Base-by-base conservation (phyloP, 2,113 vertebrate species). In the Alligator mississippiensis region DNA sequence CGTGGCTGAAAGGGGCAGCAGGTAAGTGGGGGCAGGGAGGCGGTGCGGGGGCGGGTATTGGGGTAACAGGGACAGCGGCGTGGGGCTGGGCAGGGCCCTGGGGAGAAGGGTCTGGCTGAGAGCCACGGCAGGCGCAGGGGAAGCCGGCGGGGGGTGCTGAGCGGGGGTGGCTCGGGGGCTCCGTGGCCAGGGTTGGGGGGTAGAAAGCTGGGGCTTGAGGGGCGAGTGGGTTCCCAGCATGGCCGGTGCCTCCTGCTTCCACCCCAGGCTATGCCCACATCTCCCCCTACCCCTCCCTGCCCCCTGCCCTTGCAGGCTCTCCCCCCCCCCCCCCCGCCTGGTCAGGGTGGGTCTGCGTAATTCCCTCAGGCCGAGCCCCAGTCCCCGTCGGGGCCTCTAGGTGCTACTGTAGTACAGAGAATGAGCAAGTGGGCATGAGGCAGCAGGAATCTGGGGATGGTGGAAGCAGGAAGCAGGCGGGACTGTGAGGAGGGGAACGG, bases 131-230 rank as follows among this genome's bases (percentile, higher is more conserved):
- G 30, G 12, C 15, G 47, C 25, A 61, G n/a, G n/a, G n/a, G 55
- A 18, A 30, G 12, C 17, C 16, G n/a, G n/a, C 10, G 8, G 11
- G n/a, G 4, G 4, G 28, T 3, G 24, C 5, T 38, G 68, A 68
- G 28, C 7, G n/a, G 59, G 22, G 34, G 60, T 17, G 54, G 30
- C 22, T 25, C 22, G 6, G 15, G 34, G 21, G 60, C 27, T 9
- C 11, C 28, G 90, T 63, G 76, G 64, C 2, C 9, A 89, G 95
- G 91, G 78, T 74, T 13, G 90, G 76, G 66, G 75, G 93, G 96
- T 91, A 89, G 94, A 77, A 80, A 77, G 77, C 18, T 16, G 59
- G 75, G 47, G 91, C 75, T 3, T 17, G 55, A 4, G 3, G 8
- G 57, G 58, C 38, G 59, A n/a, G 54, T 2, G 11, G 54, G 0